phyloP scores from a whole-genome alignment of 2,888 invertebrate species.

The Plebejus argus region DNA sequence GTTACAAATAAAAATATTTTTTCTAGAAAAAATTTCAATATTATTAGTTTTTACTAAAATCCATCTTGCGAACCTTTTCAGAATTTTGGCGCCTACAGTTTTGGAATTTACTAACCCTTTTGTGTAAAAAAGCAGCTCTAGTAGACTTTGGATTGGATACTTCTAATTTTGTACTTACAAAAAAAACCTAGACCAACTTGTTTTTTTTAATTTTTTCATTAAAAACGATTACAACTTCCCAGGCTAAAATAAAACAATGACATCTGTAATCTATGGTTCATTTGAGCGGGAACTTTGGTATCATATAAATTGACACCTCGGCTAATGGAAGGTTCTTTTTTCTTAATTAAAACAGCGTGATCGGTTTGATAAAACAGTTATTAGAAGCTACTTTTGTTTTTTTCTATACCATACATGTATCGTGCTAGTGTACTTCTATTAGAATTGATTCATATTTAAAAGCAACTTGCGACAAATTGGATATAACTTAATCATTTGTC shows the following conservation, averaged over 20 bases:
- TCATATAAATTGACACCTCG: conserved; percentile 51
- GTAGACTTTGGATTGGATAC: no score
- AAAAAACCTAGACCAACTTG: no score
- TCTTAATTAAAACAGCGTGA: conserved; percentile 41
- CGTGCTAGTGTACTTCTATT: not conserved
- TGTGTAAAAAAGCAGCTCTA: no score
- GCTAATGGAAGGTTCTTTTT: conserved; percentile 48
- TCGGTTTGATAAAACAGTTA: conserved; percentile 18
- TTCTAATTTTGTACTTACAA: no score
- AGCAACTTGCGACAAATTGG: no score
- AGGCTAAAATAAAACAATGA: conserved; percentile 25
- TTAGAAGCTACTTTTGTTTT: conserved; percentile 18
- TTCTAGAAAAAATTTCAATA: no score
- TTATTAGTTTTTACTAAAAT: no score
- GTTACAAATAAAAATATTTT: no score
- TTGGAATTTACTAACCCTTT: no score
- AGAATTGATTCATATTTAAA: not conserved
- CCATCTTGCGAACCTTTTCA: no score
- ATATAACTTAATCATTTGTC: no score
- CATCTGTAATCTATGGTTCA: conserved; percentile 36
- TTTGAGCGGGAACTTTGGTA: conserved; percentile 39
- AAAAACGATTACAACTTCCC: conserved; percentile 3
- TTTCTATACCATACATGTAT: not conserved
- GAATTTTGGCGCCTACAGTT: no score
- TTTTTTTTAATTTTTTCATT: not conserved